Base-by-base conservation (phyloP, 2,113 vertebrate genomes). In the Notechis scutatus region DNA sequence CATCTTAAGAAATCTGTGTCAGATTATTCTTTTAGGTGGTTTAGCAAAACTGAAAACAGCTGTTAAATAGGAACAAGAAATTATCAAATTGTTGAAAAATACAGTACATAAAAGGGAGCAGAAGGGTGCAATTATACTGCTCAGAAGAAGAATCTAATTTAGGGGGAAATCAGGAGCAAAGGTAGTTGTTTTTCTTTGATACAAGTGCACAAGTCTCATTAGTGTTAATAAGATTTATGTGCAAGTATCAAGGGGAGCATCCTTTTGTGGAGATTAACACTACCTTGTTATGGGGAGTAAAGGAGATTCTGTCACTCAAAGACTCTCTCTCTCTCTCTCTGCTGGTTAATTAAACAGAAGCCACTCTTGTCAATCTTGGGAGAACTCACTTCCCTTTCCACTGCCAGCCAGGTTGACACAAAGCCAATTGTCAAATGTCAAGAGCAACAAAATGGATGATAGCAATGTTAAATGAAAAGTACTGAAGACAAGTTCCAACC, bases 281-380 rank as follows among this genome's bases (percentile, higher is more conserved):
- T 90, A 89, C 93, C 88, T 94, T 12, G 93, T 91, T 93, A 55
- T 47, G 87, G 92, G 95, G 91, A 96, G 93, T 92, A 88, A 95
- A 95, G 95, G 94, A 96, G 91, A 94, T 91, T 91, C 95, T 96
- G 95, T 95, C 96, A 96, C 61, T 93, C 93, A 90, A 93, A 92
- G 91, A 54, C 92, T 91, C 88, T 50, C 85, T 69, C 69, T 94
- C 69, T 94, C 90, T 45, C 64, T 81, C 87, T 94, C 92, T 94
- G 94, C 95, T 94, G 96, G 91, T 94, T 97, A 96, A 97, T 96
- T 95, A 96, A 95, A 90, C 85, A 95, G 92, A 96, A 96, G 64
- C 39, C 92, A 93, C 95, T 92, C 85, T 94, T 94, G 90, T 95
- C 92, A 85, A 55, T 94, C 94, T 94, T 94, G 92, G 52, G 94